Evolutionary conservation across 2,113 vertebrate genomes (phyloP).

Genomic region (Toxotes chatareus): DNA sequence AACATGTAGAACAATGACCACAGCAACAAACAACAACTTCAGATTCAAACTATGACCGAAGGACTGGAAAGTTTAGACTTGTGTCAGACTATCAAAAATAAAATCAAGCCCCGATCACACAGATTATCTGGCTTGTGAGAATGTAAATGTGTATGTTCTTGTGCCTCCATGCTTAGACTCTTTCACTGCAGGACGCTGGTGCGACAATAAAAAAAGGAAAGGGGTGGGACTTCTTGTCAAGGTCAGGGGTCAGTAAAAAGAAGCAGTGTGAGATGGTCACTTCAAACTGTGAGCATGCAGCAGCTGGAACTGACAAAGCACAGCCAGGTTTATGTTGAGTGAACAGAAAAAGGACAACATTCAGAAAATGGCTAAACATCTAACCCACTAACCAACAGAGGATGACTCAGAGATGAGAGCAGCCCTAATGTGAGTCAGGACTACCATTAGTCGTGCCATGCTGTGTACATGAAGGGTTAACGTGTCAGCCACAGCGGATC

Average conservation of each 20-base stretch:
- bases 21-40: background rate
- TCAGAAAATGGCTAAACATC: conserved; percentile 4
- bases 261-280: background rate
- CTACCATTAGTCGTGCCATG: conserved; percentile 82
- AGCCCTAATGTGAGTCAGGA: conserved; percentile 53
- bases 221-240: background rate
- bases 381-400: conserved; percentile 10
- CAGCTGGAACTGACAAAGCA: conserved; percentile 25
- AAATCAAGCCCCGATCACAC: background rate
- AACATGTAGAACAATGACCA: too few relatives aligned
- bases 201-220: background rate
- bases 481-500: conserved; percentile 58
- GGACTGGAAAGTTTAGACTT: background rate
- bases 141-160: background rate
- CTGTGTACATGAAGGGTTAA: conserved; percentile 81
- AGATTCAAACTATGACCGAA: background rate
- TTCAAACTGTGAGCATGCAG: conserved; percentile 51
- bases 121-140: too few relatives aligned
- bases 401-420: conserved; percentile 22
- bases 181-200: background rate
- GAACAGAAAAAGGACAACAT: conserved; percentile 11
- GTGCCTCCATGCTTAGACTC: background rate
- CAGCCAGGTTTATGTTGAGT: background rate
- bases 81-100: background rate
- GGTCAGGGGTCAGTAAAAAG: conserved; percentile 31